Percentiles rank a stretch among this genome's conserved stretches.
phyloP scores from a whole-genome alignment of 2,113 vertebrate genomes.

The Phasianus colchicus region DNA sequence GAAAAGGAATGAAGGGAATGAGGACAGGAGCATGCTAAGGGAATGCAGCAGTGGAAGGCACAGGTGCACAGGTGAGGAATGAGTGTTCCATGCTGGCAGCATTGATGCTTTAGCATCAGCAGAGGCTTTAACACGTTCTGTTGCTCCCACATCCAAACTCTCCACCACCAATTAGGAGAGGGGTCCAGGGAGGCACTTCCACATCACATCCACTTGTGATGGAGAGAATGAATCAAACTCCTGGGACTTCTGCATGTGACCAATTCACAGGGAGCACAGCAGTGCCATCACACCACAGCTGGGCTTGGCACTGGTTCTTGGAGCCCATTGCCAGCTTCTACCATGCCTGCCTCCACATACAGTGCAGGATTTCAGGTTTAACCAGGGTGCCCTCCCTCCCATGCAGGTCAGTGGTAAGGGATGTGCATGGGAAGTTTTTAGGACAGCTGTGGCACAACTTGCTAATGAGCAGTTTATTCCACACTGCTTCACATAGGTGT shows the following conservation, averaged over 20 bases:
- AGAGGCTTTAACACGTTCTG: fast-evolving
- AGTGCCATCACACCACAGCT: fast-evolving
- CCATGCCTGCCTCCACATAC: fast-evolving
- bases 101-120: not conserved
- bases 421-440: not conserved
- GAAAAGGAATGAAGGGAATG: fast-evolving
- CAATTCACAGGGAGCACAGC: not conserved
- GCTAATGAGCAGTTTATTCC: not conserved
- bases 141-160: not conserved
- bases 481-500: too few species aligned
- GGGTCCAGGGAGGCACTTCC: not conserved
- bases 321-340: not conserved
- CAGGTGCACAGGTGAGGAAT: not conserved
- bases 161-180: fast-evolving
- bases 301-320: not conserved
- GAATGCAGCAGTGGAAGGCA: fast-evolving
- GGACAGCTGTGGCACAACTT: too few species aligned
- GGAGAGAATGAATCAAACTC: not conserved
- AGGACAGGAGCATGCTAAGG: fast-evolving
- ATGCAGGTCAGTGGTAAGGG: fast-evolving
- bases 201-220: not conserved
- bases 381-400: fast-evolving
- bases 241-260: too few species aligned
- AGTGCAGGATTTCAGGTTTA: too few species aligned
- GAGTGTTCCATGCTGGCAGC: not conserved